Percentiles rank a stretch among this genome's conserved stretches.
phyloP scores from a whole-genome alignment of 2,113 vertebrate genomes.

The Trogon surrucura region DNA sequence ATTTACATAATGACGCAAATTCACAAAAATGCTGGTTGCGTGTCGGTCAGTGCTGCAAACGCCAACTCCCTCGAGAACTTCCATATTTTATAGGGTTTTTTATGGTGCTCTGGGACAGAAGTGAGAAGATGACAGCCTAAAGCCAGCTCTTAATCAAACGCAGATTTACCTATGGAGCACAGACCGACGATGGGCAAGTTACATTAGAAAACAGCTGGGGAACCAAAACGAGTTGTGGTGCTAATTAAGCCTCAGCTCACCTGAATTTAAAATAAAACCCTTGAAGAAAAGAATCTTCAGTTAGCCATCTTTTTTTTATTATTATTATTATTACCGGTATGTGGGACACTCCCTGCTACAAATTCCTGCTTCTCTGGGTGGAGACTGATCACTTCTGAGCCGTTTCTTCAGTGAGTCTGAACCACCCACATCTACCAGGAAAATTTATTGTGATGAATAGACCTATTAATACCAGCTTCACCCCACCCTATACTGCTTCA shows the following conservation, averaged over 20 bases:
- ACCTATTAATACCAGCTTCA: slow-evolving; percentile 56
- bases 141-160: slow-evolving; percentile 40
- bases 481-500: slow-evolving; percentile 54
- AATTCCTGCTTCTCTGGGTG: slow-evolving; percentile 51
- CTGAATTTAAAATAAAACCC: slow-evolving; percentile 37
- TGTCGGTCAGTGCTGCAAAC: not conserved
- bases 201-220: not conserved
- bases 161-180: slow-evolving; percentile 3
- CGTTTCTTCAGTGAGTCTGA: slow-evolving; percentile 44
- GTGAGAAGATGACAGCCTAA: slow-evolving; percentile 4
- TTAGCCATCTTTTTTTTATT: not conserved
- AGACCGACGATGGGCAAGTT: rapidly evolving
- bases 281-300: not conserved
- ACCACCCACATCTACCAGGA: slow-evolving; percentile 52
- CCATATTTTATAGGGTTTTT: slow-evolving; percentile 43
- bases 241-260: not conserved
- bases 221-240: not conserved
- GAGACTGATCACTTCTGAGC: slow-evolving; percentile 60
- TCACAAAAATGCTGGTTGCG: slow-evolving; percentile 33
- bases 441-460: slow-evolving; percentile 59
- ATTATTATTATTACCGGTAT: slow-evolving; percentile 28
- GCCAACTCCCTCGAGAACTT: not conserved
- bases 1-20: slow-evolving; percentile 46
- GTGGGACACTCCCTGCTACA: slow-evolving; percentile 23
- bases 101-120: not conserved